Evolutionary conservation across 2,888 invertebrate species (phyloP).

Genomic region (Leistus spinibarbis): DNA sequence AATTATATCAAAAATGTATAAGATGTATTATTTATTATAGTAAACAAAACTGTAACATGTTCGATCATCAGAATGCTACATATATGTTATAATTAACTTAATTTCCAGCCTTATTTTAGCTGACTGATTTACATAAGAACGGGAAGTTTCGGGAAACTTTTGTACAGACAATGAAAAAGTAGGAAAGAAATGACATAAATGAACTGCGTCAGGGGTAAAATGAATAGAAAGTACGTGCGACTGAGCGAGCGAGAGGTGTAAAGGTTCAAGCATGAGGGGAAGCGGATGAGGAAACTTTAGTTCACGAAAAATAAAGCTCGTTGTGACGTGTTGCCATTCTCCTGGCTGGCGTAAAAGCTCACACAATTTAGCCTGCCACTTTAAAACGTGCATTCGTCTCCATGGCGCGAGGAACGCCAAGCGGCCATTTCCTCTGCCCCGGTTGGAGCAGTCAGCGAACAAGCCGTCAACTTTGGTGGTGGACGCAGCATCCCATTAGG

Average conservation of each 20-base stretch:
- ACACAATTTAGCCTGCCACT: constrained; percentile 18
- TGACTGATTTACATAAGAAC: constrained; percentile 7
- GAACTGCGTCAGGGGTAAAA: not conserved
- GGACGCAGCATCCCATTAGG: not conserved
- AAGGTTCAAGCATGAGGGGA: not conserved
- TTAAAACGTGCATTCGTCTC: not conserved
- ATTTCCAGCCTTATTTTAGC: not conserved
- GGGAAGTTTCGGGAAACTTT: not conserved
- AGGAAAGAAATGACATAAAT: not conserved
- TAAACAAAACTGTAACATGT: too few relatives aligned
- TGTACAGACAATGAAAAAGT: not conserved
- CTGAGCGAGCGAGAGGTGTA: not conserved
- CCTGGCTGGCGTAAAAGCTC: constrained; percentile 4
- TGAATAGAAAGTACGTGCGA: not conserved
- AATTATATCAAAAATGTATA: too few relatives aligned
- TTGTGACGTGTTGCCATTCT: constrained; percentile 6
- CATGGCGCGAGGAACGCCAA: not conserved
- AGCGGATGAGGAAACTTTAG: constrained; percentile 1
- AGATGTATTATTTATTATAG: too few relatives aligned
- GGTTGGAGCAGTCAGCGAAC: not conserved
- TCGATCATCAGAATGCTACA: not conserved
- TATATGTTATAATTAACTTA: constrained; percentile 1
- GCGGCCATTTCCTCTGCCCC: not conserved
- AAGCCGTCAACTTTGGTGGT: not conserved
- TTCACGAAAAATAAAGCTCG: constrained; percentile 12